Evolutionary conservation across 2,797 vertebrate species (phyloP), one percentile per base, ranked within the genome.

Genomic region (Erpetoichthys calabaricus): DNA sequence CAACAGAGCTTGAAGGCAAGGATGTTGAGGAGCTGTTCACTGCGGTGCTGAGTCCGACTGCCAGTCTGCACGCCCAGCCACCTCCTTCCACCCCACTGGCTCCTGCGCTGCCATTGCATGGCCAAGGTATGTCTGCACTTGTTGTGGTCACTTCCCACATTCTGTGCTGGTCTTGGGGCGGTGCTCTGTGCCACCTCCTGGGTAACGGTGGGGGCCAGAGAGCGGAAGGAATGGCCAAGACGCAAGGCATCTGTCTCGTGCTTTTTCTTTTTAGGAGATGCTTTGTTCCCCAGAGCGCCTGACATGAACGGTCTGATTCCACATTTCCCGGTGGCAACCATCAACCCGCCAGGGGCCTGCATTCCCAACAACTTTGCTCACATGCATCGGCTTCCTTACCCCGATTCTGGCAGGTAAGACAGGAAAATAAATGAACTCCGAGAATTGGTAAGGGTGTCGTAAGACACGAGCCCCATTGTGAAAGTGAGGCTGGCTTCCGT

Each of bases 21-120:
- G 96, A 99, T 69, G 96, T 99, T 42, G 96, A 98, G 70, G 96
- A 99, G 75, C 74, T 99, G 65, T 99, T 99, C 71, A 95, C 94
- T 55, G 96, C 95, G 42, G 96, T 99, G 25, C 81, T 99, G 57
- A 98, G 94, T 73, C 96, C 96, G 65, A 92, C 76, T 63, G 75
- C 86, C 5, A 75, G 82, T 5, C 93, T 90, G 63, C 80, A 87
- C 59, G 68, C 88, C 71, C 85, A 90, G 65, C 65, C 91, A 70
- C 82, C 91, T 62, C 90, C 89, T 63, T 81, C 87, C 64, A 86
- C 81, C 3, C 75, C 76, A 4, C 76, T 82, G 56, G 10, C 62
- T 78, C 69, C 65, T 52, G 69, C 80, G 61, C 71, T 93, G 77
- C 80, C 86, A 59, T 63, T 91, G 76, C 79, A 89, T 60, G 83